Base-by-base conservation (phyloP, 2,888 invertebrate genomes). In the Synanthedon andrenaeformis region DNA sequence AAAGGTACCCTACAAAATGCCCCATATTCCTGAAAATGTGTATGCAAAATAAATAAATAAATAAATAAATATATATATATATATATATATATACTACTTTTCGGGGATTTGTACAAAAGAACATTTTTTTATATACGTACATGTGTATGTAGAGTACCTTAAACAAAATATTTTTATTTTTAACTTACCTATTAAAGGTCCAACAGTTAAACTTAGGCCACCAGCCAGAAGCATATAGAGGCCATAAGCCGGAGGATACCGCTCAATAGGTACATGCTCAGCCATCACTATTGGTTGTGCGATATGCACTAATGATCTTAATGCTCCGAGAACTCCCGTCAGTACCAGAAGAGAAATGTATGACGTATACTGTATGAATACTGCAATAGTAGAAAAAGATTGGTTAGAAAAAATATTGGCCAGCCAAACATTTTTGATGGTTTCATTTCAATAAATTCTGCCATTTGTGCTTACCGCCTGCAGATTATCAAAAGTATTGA, bases 241-340 rank as follows among this genome's bases (percentile, higher is more conserved):
- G 1, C 92, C 92, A 63, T 91, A 92, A 0, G 92, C 92, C 0
- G 92, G 89, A 2, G 91, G 89, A 56, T 92, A 92, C 63, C 90
- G 85, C 55, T 91, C 89, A 42, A 90, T 88, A 1, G 86, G 87
- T 41, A 91, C 88, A 56, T 91, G 88, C 59, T 92, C 92, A 0
- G 92, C 90, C 60, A 92, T 85, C 0, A 91, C 91, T 53, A 92
- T 82, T 0, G 91, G 89, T 62, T 91, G 88, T 0, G 91, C 89
- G 28, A 91, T 91, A 59, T 90, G 89, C 5, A 92, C 84, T 59
- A 91, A 82, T 1, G 91, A 90, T 49, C 92, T 78, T 28, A 91
- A 68, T 8, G 89, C 79, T 5, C 92, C 92, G 17, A 91, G 76
- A 2, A 85, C 59, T 0, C 83, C 89, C 0, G 89, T 88, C 58